These are phyloP conservation scores for Caenorhabditis panamensis DNA, from an alignment of 2,888 invertebrate species.

Conservation along the genomic window DNA sequence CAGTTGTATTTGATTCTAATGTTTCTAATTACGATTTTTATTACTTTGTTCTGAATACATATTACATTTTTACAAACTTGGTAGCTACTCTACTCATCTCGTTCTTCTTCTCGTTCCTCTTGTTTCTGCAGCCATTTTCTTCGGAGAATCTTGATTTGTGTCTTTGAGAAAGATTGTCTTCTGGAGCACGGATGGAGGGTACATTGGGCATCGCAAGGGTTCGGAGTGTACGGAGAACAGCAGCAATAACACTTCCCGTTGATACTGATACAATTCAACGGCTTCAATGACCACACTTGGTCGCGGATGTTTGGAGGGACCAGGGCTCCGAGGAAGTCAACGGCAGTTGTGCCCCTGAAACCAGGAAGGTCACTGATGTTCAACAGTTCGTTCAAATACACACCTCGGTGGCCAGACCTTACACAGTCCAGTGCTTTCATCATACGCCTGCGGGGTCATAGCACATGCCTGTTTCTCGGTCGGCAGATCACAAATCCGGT, in stretches of 20 bases:
- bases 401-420: conserved; percentile 77
- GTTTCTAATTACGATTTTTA: not conserved
- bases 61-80: too few relatives aligned
- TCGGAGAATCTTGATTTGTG: conserved; percentile 71
- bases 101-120: conserved; percentile 46
- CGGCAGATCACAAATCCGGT: conserved; percentile 77
- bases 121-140: conserved; percentile 69
- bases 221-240: conserved; percentile 76
- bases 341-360: conserved; percentile 67
- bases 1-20: conserved; percentile 20
- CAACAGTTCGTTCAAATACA: not conserved
- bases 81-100: conserved; percentile 17
- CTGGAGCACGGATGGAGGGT: conserved; percentile 70
- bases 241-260: conserved; percentile 77
- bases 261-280: conserved; percentile 78
- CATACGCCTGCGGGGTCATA: conserved; percentile 76
- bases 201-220: conserved; percentile 77
- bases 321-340: conserved; percentile 74
- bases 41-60: too few relatives aligned
- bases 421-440: conserved; percentile 69
- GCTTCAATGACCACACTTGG: conserved; percentile 76
- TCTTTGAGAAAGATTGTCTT: conserved; percentile 65
- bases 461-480: conserved; percentile 78
- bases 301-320: conserved; percentile 75
- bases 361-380: too few relatives aligned